Percentiles rank a stretch among this genome's conserved stretches.
These are phyloP conservation scores for Henicopernis longicauda DNA, from an alignment of 2,113 vertebrate species.

Conservation along the genomic window DNA sequence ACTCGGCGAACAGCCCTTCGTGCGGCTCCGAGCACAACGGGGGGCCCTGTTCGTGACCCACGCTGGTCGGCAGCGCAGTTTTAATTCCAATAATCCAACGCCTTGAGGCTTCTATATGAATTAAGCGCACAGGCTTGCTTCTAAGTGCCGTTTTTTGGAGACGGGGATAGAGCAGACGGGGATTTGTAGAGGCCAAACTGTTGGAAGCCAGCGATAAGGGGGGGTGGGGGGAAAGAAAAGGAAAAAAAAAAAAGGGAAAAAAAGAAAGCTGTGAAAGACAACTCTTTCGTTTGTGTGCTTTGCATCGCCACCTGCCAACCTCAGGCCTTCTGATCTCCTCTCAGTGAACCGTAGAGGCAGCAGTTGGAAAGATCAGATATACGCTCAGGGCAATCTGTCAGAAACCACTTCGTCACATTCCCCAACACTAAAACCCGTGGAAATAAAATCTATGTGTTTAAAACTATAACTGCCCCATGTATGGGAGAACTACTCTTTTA, in stretches of 20 bases:
- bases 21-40: not conserved
- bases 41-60: not conserved
- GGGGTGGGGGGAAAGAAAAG: accelerated
- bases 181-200: constrained; percentile 3
- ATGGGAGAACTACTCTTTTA: not conserved
- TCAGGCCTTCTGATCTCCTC: constrained; percentile 49
- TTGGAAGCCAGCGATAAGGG: not conserved
- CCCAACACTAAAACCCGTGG: not conserved
- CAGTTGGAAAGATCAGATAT: constrained; percentile 48
- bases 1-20: not conserved
- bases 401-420: constrained; percentile 13
- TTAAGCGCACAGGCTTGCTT: not conserved
- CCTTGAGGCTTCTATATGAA: not conserved
- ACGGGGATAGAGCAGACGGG: constrained; percentile 23
- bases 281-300: not conserved
- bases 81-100: not conserved
- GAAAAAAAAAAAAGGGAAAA: not conserved
- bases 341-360: not conserved
- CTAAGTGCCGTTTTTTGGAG: constrained; percentile 31
- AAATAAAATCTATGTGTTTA: not conserved
- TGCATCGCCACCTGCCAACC: constrained; percentile 4
- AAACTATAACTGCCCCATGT: not conserved
- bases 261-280: not conserved
- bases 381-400: constrained; percentile 39
- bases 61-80: accelerated